phyloP scores from a whole-genome alignment of 2,797 vertebrate species.

The Sciaenops ocellatus region DNA sequence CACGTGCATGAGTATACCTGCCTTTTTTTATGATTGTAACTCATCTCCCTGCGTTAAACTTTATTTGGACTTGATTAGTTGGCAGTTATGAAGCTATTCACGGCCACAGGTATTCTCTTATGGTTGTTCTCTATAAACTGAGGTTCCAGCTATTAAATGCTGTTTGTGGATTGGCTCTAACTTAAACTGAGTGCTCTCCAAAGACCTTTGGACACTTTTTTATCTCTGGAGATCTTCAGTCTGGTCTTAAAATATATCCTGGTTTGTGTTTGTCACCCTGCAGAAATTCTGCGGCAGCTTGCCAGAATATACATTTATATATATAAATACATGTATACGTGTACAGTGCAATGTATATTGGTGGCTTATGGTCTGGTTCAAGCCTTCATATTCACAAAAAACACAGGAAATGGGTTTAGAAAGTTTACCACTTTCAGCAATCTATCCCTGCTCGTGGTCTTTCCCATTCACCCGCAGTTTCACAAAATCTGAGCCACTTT shows the following conservation, averaged over 20 bases:
- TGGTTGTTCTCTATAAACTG: background rate
- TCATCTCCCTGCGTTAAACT: background rate
- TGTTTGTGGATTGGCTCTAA: background rate
- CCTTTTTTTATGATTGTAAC: slow-evolving; percentile 21
- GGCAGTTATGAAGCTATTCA: background rate
- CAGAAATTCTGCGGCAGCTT: slow-evolving; percentile 5
- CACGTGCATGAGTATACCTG: background rate
- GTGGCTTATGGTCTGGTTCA: background rate
- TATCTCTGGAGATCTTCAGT: background rate
- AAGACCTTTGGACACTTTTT: slow-evolving; percentile 3
- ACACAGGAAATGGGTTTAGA: slow-evolving; percentile 50
- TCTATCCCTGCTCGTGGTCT: slow-evolving; percentile 35
- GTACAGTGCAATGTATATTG: background rate
- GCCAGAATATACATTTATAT: background rate
- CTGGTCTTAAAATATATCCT: background rate
- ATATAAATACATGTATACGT: background rate
- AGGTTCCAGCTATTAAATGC: slow-evolving; percentile 8
- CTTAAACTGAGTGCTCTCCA: background rate
- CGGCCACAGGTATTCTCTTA: slow-evolving; percentile 23
- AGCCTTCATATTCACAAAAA: slow-evolving; percentile 12
- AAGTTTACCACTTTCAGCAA: slow-evolving; percentile 16
- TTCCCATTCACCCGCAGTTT: slow-evolving; percentile 32
- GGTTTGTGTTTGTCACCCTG: slow-evolving; percentile 17
- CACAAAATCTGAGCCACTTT: background rate
- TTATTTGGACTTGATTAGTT: slow-evolving; percentile 12